A percentile compares a stretch with the other conserved stretches of the same genome.
phyloP scores from a whole-genome alignment of 2,113 vertebrate genomes.

The Corythornis vintsioides region DNA sequence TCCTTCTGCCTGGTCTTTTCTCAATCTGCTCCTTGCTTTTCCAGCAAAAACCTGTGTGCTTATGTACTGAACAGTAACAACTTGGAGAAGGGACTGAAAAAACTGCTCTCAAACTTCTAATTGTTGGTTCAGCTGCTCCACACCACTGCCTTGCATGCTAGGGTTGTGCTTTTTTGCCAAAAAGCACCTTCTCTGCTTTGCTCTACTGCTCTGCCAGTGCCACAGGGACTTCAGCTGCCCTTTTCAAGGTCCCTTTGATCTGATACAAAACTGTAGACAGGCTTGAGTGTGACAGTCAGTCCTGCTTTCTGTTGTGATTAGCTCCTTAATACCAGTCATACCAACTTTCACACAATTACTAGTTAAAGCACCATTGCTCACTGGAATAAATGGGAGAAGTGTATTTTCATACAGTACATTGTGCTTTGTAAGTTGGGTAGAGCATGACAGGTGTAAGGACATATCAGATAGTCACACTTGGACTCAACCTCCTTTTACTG shows the following conservation, averaged over 20 bases:
- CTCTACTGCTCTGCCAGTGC: not conserved
- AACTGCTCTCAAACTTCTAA: not conserved
- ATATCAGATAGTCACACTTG: not conserved
- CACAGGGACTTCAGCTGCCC: not conserved
- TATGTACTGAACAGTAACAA: not conserved
- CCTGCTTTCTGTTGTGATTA: not conserved
- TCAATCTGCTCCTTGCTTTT: not conserved
- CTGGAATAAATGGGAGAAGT: not conserved
- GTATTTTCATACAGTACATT: not conserved
- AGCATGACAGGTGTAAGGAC: not conserved
- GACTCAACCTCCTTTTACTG: not conserved
- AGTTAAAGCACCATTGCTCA: not conserved
- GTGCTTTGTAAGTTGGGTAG: not conserved
- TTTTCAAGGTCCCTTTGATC: not conserved
- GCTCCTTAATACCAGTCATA: not conserved
- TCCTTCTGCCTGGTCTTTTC: not conserved
- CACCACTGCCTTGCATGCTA: not conserved
- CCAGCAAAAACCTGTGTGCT: not conserved
- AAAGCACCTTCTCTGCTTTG: not conserved
- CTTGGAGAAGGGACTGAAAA: not conserved
- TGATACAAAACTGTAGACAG: not conserved
- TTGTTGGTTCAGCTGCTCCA: not conserved
- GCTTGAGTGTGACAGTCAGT: not conserved
- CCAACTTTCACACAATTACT: not conserved
- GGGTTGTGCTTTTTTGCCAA: not conserved